A percentile compares a stretch with the other conserved stretches of the same genome.
Evolutionary conservation across 2,888 invertebrate genomes (phyloP).

Genomic region (Eupithecia dodoneata): DNA sequence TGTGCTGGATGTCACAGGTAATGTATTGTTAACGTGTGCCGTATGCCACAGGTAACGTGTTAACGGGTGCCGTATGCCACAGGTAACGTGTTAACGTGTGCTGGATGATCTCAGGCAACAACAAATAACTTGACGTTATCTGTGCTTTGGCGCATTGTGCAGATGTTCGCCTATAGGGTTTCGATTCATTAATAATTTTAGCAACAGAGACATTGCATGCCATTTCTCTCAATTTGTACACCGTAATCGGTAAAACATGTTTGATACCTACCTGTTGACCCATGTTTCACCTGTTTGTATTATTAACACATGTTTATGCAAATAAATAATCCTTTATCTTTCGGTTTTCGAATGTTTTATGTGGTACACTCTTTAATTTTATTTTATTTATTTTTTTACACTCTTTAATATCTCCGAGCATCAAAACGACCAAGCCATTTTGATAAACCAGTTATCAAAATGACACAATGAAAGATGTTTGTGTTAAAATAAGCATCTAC

Average conservation of each 20-base stretch:
- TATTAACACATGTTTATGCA: no score
- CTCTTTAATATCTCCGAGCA: neutral
- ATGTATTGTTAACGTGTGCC: neutral
- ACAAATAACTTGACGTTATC: neutral
- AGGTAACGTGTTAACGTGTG: conserved; percentile 51
- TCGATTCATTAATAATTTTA: no score
- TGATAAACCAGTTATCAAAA: neutral
- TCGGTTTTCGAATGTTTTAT: no score
- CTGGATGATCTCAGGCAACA: neutral
- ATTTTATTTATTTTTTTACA: neutral
- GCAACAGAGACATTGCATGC: no score
- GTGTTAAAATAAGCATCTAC: neutral
- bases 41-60: neutral
- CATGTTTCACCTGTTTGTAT: no score
- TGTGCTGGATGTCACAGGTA: conserved; percentile 90
- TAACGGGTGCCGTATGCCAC: conserved; percentile 89
- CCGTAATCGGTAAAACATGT: no score
- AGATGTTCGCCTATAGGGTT: neutral
- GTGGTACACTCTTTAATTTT: no score
- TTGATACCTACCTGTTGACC: no score
- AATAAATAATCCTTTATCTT: no score
- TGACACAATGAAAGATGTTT: neutral
- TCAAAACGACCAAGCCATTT: neutral
- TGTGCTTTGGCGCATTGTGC: neutral
- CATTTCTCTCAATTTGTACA: no score